Base-by-base conservation (phyloP, 2,888 invertebrate species). In the Ophion slaviceki region DNA sequence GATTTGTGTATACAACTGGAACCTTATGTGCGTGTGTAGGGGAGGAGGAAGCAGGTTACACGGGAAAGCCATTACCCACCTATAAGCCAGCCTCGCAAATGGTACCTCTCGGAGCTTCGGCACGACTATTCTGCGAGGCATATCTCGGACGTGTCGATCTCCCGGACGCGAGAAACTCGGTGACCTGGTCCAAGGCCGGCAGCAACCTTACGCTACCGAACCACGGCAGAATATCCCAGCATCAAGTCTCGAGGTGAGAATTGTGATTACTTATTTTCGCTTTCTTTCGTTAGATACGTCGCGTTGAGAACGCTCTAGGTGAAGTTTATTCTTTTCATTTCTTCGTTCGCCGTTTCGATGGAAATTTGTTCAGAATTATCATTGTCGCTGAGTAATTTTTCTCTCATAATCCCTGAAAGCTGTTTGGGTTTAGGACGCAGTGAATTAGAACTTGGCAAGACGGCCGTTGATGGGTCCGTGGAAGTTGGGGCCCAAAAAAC, bases 41-140 rank as follows among this genome's bases (percentile, higher is more conserved):
- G 91, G 96, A 96, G 93, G 95, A 92, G 68, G 90, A 92, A 64
- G 93, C 92, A 47, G 92, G 92, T 40, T 95, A 94, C 90, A 93
- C 93, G 64, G 94, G 94, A 24, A 91, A 92, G 59, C 94, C 95
- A 32, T 88, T 94, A 93, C 95, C 96, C 76, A 97, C 97, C 90
- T 97, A 96, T 94, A 95, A 95, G 88, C 96, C 97, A 17, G 94
- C 95, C 88, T 95, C 96, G 90, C 95, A 96, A 93, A 95, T 96
- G 94, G 95, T 95, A 81, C 95, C 95, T 81, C 94, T 96, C 84
- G 97, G 96, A 10, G 95, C 95, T 81, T 94, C 95, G n/a, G 94
- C 96, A 53, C 95, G 97, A 78, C 94, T 97, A 72, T 97, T 96
- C 94, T 97, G 97, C 94, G 97, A 97, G 94, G 97, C 97, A 68